phyloP scores from a whole-genome alignment of 2,888 invertebrate species.

The Chymomyza amoena region DNA sequence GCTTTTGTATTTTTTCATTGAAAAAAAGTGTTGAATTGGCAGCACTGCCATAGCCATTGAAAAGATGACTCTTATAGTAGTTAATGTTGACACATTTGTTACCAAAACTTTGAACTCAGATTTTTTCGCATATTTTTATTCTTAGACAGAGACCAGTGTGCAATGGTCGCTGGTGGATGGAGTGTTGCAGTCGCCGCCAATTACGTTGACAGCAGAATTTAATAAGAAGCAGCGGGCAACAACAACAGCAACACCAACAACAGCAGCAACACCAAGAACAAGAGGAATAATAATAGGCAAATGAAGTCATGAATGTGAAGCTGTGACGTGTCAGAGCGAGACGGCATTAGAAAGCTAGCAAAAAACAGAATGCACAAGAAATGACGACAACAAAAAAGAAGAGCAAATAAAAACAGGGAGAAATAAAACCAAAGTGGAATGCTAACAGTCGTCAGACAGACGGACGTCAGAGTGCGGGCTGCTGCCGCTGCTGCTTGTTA shows the following conservation, averaged over 20 bases:
- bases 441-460: slow-evolving; percentile 5
- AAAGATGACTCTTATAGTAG: too few species aligned
- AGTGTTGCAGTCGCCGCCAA: slow-evolving; percentile 48
- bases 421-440: slow-evolving; percentile 23
- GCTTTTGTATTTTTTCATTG: too few species aligned
- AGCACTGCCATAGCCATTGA: too few species aligned
- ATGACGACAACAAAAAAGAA: slow-evolving; percentile 13
- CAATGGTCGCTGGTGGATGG: background rate
- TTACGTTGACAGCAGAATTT: slow-evolving; percentile 69
- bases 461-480: background rate
- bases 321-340: slow-evolving; percentile 60
- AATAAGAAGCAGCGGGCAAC: slow-evolving; percentile 49
- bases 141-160: background rate
- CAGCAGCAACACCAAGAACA: slow-evolving; percentile 12
- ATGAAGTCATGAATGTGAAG: slow-evolving; percentile 64
- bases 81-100: too few species aligned
- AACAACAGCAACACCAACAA: slow-evolving; percentile 2
- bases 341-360: slow-evolving; percentile 29
- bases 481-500: slow-evolving; percentile 64
- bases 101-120: too few species aligned
- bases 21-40: too few species aligned
- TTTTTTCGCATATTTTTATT: too few species aligned
- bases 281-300: slow-evolving; percentile 43
- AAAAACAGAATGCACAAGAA: background rate
- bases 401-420: slow-evolving; percentile 26